Percentiles rank a stretch among this genome's conserved stretches.
phyloP scores from a whole-genome alignment of 2,888 invertebrate genomes.

The Parnassius apollo region DNA sequence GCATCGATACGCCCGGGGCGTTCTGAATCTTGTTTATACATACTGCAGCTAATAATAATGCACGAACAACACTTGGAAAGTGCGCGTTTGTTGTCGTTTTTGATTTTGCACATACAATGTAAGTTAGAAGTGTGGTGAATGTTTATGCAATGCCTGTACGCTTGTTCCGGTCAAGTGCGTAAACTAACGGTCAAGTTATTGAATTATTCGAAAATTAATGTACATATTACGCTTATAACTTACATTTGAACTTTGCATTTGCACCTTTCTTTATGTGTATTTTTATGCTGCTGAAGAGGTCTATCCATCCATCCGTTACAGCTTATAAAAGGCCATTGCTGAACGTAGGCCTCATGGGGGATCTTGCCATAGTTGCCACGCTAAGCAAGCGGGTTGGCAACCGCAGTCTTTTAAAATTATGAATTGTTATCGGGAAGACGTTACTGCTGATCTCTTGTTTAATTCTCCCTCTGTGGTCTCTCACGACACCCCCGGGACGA shows the following conservation, averaged over 20 bases:
- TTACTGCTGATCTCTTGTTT: too few relatives aligned
- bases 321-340: too few relatives aligned
- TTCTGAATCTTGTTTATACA: slow-evolving; percentile 76
- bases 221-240: background rate
- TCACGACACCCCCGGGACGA: too few relatives aligned
- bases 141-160: slow-evolving; percentile 56
- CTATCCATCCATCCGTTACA: too few relatives aligned
- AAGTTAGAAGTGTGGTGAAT: slow-evolving; percentile 48
- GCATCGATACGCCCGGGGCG: slow-evolving; percentile 75
- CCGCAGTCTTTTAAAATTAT: too few relatives aligned
- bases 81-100: slow-evolving; percentile 59
- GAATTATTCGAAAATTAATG: slow-evolving; percentile 5
- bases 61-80: slow-evolving; percentile 44
- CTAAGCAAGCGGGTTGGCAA: too few relatives aligned
- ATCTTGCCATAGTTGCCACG: too few relatives aligned
- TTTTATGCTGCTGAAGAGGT: too few relatives aligned
- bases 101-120: slow-evolving; percentile 53
- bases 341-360: too few relatives aligned
- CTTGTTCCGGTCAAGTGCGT: slow-evolving; percentile 38
- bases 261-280: background rate
- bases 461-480: too few relatives aligned
- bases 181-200: slow-evolving; percentile 17
- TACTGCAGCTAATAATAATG: slow-evolving; percentile 76
- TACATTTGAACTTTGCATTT: background rate
- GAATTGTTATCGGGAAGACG: too few relatives aligned